Percentiles rank a stretch among this genome's conserved stretches.
phyloP scores from a whole-genome alignment of 2,797 vertebrate species.

The Simalia tracyae region DNA sequence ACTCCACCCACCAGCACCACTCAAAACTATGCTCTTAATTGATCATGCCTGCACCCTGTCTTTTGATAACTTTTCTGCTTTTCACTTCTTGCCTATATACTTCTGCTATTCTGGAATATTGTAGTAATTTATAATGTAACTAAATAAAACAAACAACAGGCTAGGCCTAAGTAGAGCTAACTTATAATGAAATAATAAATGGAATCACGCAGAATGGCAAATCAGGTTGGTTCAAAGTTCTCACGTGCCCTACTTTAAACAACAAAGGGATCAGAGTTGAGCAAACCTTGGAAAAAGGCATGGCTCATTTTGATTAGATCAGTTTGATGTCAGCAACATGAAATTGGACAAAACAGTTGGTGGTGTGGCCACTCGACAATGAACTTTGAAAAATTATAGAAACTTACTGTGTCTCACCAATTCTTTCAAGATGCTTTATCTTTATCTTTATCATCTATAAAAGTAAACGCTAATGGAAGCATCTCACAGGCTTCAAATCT shows the following conservation, averaged over 20 bases:
- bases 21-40: neutral
- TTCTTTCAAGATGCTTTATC: constrained; percentile 2
- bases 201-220: neutral
- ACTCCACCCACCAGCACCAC: neutral
- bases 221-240: neutral
- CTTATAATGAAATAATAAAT: neutral
- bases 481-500: constrained; percentile 17
- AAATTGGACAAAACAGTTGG: constrained; percentile 25
- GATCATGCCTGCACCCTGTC: neutral
- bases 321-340: constrained; percentile 1
- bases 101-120: neutral
- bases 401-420: constrained; percentile 23
- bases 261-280: neutral
- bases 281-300: neutral
- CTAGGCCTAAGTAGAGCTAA: neutral
- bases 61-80: neutral
- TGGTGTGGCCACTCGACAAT: neutral
- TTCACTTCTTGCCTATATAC: neutral
- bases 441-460: constrained; percentile 4
- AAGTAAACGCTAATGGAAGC: constrained; percentile 5
- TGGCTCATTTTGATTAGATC: neutral
- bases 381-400: constrained; percentile 28
- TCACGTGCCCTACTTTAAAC: neutral
- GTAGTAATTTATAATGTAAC: neutral
- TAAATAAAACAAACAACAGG: neutral